These are phyloP conservation scores for Pemphredon lugubris DNA, from an alignment of 2,888 invertebrate genomes.

Conservation along the genomic window DNA sequence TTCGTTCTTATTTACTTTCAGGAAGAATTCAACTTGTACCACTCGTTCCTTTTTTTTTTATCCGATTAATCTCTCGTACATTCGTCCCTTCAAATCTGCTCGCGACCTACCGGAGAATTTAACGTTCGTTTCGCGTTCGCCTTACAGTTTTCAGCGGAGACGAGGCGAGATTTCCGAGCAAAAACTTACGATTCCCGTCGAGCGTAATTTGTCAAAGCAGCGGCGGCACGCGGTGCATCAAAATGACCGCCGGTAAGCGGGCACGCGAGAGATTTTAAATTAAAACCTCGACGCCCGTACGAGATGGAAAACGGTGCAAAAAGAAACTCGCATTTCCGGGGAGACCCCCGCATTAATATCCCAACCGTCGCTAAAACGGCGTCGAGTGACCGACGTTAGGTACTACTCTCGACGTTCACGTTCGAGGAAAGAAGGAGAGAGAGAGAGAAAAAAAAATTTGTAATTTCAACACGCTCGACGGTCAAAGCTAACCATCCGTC, in stretches of 20 bases:
- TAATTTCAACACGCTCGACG: slow-evolving; percentile 27
- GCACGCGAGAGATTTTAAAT: neutral
- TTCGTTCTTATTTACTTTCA: too few species aligned
- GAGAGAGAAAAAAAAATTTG: slow-evolving; percentile 15
- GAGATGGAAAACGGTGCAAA: neutral
- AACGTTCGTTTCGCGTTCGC: too few species aligned
- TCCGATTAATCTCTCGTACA: too few species aligned
- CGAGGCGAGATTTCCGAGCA: too few species aligned
- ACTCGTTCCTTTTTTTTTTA: too few species aligned
- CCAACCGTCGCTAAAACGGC: slow-evolving; percentile 8
- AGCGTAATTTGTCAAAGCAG: neutral
- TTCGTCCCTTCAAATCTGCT: too few species aligned
- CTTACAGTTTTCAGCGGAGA: too few species aligned
- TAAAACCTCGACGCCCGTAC: neutral
- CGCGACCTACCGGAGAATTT: too few species aligned
- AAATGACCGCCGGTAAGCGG: slow-evolving; percentile 5
- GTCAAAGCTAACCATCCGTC: slow-evolving; percentile 34
- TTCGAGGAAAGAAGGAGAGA: neutral
- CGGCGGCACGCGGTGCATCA: neutral
- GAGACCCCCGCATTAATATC: slow-evolving; percentile 11
- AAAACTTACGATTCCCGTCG: neutral
- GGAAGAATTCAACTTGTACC: too few species aligned
- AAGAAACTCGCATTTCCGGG: neutral
- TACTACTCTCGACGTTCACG: neutral
- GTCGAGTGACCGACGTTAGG: slow-evolving; percentile 1